Evolutionary conservation across 2,113 vertebrate species (phyloP).

Genomic region (Ictalurus punctatus): DNA sequence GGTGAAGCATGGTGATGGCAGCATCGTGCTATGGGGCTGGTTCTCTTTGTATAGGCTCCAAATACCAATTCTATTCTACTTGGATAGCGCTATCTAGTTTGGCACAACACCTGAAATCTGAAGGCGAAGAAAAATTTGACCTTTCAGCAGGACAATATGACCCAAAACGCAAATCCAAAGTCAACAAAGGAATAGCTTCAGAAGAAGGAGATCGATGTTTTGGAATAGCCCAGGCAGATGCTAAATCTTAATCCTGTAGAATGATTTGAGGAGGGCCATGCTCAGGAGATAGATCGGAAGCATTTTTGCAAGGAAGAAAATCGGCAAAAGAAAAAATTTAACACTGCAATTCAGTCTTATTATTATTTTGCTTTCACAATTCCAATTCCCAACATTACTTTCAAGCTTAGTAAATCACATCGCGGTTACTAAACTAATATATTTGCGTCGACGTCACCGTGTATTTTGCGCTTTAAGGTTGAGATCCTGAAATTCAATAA

Average conservation of each 20-base stretch:
- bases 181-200: neutral
- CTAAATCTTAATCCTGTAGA: neutral
- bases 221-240: neutral
- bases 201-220: neutral
- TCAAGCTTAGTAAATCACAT: too few species aligned
- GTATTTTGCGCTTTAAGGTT: neutral
- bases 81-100: neutral
- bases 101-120: neutral
- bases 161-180: too few species aligned
- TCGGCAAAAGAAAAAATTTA: too few species aligned
- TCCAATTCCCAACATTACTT: too few species aligned
- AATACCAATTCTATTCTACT: too few species aligned
- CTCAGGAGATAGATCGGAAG: neutral
- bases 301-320: neutral
- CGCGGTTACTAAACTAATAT: neutral
- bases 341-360: too few species aligned
- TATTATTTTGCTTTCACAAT: too few species aligned
- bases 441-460: neutral
- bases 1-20: too few species aligned
- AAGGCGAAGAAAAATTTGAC: neutral
- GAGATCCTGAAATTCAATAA: neutral
- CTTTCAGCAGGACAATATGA: neutral
- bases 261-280: neutral
- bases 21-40: too few species aligned
- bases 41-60: too few species aligned